Evolutionary conservation across 1,140 invertebrate species (phyloP).

Genomic region (Bombus picipes): DNA sequence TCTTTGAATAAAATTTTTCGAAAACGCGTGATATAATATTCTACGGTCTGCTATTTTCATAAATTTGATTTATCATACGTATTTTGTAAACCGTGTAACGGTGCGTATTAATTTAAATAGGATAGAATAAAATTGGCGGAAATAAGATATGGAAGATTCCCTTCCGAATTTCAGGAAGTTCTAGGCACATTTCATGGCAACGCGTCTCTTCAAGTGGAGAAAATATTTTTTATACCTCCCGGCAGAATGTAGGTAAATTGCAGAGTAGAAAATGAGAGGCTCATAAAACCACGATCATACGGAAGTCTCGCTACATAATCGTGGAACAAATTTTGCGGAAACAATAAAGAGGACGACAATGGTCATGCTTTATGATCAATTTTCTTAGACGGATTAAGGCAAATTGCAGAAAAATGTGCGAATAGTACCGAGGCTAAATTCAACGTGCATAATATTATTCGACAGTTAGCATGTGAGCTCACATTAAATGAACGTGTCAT

Average conservation of each 20-base stretch:
- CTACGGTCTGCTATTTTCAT: not conserved
- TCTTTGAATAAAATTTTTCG: not conserved
- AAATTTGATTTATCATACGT: not conserved
- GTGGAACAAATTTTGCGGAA: constrained; percentile 30
- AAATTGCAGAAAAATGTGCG: constrained; percentile 4
- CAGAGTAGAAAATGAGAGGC: constrained; percentile 1
- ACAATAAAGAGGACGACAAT: constrained; percentile 1
- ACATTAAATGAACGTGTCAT: not conserved
- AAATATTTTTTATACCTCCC: constrained; percentile 20
- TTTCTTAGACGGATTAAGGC: not conserved
- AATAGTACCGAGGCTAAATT: not conserved
- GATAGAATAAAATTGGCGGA: not conserved
- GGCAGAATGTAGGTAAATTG: constrained; percentile 38
- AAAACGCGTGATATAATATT: not conserved
- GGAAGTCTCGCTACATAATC: constrained; percentile 25
- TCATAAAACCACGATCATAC: constrained; percentile 23
- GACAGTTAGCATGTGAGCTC: not conserved
- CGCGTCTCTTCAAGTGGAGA: not conserved
- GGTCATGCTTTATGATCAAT: not conserved
- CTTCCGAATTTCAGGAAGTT: not conserved
- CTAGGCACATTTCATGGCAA: not conserved
- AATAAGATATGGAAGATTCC: not conserved
- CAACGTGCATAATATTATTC: not conserved
- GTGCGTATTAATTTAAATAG: too few relatives aligned
- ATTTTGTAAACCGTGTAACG: not conserved